A percentile compares a stretch with the other conserved stretches of the same genome.
phyloP scores from a whole-genome alignment of 2,113 vertebrate species.

The Bagarius yarrelli region DNA sequence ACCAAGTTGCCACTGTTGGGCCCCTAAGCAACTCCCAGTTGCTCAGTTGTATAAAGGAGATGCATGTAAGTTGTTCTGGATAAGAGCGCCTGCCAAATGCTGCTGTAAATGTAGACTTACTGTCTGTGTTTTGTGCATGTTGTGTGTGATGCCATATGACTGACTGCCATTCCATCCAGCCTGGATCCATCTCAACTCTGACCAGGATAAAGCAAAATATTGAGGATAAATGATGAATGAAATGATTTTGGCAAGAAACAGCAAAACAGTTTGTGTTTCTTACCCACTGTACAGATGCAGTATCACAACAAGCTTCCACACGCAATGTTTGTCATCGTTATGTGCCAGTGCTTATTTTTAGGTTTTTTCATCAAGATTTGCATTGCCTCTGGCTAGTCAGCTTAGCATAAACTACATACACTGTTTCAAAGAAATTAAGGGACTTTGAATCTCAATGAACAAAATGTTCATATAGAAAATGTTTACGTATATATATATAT shows the following conservation, averaged over 20 bases:
- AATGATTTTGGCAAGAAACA: not conserved
- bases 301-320: constrained; percentile 30
- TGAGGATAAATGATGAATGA: constrained; percentile 27
- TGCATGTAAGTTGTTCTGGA: too few relatives aligned
- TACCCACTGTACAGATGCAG: constrained; percentile 7
- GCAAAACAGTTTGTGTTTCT: constrained; percentile 9
- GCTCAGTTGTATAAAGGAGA: too few relatives aligned
- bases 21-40: too few relatives aligned
- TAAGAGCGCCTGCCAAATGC: too few relatives aligned
- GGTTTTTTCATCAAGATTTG: constrained; percentile 35
- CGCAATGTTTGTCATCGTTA: constrained; percentile 40
- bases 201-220: not conserved
- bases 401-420: not conserved
- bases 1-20: too few relatives aligned
- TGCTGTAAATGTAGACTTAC: too few relatives aligned
- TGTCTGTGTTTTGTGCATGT: not conserved
- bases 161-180: not conserved
- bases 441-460: too few relatives aligned
- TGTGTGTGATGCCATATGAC: not conserved
- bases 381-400: constrained; percentile 41
- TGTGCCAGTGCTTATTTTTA: constrained; percentile 18
- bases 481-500: too few relatives aligned
- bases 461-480: too few relatives aligned
- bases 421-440: too few relatives aligned
- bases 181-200: not conserved